Evolutionary conservation across 2,888 invertebrate species (phyloP).

Genomic region (Drosophila colorata): DNA sequence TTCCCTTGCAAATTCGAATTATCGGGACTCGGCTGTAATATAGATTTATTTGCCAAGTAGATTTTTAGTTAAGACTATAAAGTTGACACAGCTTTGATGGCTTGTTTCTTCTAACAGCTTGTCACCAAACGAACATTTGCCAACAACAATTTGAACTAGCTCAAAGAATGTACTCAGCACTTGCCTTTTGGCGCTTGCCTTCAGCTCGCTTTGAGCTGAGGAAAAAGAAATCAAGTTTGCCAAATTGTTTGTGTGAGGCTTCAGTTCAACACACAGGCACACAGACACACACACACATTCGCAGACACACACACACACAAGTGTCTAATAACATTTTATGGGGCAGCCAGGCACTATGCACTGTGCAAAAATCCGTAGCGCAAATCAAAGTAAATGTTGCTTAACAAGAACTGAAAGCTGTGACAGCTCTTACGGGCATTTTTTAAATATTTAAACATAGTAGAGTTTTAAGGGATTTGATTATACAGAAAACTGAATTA

Average conservation of each 20-base stretch:
- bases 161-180: conserved; percentile 1
- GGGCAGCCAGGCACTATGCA: conserved; percentile 4
- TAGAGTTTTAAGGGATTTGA: no score
- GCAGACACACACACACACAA: not conserved
- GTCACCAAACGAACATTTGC: not conserved
- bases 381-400: not conserved
- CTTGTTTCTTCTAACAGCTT: no score
- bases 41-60: not conserved
- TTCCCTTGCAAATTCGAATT: no score
- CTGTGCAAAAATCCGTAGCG: not conserved
- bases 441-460: no score
- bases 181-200: not conserved
- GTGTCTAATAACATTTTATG: conserved; percentile 12
- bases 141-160: conserved; percentile 2
- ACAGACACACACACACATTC: conserved; percentile 4
- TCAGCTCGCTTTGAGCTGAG: not conserved
- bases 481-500: no score
- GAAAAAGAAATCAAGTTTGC: conserved; percentile 1
- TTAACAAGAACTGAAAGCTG: no score
- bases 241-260: conserved; percentile 5
- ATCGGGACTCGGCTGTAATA: no score
- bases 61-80: no score
- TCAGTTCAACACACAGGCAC: not conserved
- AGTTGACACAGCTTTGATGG: not conserved
- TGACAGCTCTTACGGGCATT: no score